phyloP scores from a whole-genome alignment of 1,140 invertebrate genomes.

The Centruroides sculpturatus region DNA sequence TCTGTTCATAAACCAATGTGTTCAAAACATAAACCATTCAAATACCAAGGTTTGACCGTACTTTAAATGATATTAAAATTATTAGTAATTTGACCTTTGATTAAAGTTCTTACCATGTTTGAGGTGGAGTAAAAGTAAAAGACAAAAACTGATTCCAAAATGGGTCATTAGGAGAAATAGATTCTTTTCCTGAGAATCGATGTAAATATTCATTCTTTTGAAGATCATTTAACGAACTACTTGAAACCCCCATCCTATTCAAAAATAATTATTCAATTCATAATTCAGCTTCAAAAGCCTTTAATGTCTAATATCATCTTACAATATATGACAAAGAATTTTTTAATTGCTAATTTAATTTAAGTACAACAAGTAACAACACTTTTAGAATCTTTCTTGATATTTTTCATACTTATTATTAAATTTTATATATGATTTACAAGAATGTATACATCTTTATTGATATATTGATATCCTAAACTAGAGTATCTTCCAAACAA shows the following conservation, averaged over 20 bases:
- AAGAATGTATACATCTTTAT: too few relatives aligned
- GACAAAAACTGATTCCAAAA: conserved; percentile 89
- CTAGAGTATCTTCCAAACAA: too few relatives aligned
- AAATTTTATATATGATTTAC: too few relatives aligned
- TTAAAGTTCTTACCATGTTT: conserved; percentile 43
- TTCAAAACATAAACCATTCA: not conserved
- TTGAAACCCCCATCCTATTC: conserved; percentile 63
- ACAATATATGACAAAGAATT: not conserved
- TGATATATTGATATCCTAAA: too few relatives aligned
- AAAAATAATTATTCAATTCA: too few relatives aligned
- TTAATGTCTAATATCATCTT: not conserved
- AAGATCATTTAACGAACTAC: conserved; percentile 66
- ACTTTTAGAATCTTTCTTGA: too few relatives aligned
- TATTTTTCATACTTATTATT: too few relatives aligned
- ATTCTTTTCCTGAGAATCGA: conserved; percentile 57
- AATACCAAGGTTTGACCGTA: not conserved
- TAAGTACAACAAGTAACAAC: not conserved
- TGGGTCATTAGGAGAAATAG: conserved; percentile 70
- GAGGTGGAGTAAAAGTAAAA: conserved; percentile 68
- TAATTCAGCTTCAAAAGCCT: not conserved
- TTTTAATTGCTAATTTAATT: too few relatives aligned
- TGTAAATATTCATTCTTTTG: conserved; percentile 63
- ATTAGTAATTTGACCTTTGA: too few relatives aligned
- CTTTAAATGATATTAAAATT: not conserved
- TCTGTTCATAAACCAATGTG: too few relatives aligned